These are phyloP conservation scores for Hiodon tergisus DNA, from an alignment of 2,113 vertebrate genomes.

Conservation along the genomic window DNA sequence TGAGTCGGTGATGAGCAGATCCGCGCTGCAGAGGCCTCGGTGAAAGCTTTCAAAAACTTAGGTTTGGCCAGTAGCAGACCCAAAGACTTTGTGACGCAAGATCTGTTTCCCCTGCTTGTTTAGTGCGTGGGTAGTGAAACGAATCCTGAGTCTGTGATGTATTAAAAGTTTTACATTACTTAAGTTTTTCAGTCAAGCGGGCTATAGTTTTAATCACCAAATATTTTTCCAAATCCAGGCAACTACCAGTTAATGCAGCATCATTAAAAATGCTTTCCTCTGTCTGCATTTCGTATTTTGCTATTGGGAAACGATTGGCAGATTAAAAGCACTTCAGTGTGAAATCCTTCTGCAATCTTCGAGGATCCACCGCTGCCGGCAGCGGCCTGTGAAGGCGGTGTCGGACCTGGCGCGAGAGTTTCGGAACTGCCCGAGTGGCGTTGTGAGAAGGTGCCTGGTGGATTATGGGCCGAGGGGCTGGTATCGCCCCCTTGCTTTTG, in stretches of 20 bases:
- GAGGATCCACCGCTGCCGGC: not conserved
- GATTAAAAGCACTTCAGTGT: too few relatives aligned
- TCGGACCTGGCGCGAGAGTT: not conserved
- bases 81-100: not conserved
- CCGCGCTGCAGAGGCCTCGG: not conserved
- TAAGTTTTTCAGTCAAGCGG: too few relatives aligned
- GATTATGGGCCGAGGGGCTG: not conserved
- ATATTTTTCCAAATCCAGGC: too few relatives aligned
- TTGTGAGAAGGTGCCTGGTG: not conserved
- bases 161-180: too few relatives aligned
- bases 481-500: not conserved
- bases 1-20: not conserved
- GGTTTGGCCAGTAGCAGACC: not conserved
- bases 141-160: too few relatives aligned
- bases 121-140: too few relatives aligned
- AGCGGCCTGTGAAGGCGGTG: not conserved
- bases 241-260: too few relatives aligned
- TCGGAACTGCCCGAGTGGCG: not conserved
- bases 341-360: not conserved
- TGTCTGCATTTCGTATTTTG: too few relatives aligned
- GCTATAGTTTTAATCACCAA: too few relatives aligned
- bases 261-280: too few relatives aligned
- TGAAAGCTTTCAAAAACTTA: too few relatives aligned
- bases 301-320: too few relatives aligned
- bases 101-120: not conserved